These are phyloP conservation scores for Drosophila elegans DNA, from an alignment of 1,140 invertebrate species.

Conservation along the genomic window DNA sequence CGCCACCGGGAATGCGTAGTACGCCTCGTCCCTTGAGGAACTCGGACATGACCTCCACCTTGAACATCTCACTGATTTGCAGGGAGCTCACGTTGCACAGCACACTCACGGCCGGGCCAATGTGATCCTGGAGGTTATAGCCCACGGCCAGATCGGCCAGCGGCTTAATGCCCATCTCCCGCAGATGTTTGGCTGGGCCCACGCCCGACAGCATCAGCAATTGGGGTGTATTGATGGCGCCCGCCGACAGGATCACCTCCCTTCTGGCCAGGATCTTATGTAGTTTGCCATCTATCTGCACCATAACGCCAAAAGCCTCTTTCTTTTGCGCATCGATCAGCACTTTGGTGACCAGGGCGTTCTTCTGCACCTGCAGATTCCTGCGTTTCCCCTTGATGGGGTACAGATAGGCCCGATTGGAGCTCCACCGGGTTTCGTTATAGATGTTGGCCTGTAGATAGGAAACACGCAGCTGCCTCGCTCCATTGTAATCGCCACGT, in stretches of 20 bases:
- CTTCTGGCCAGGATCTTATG: conserved; percentile 87
- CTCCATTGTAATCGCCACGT: conserved; percentile 90
- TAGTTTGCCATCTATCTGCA: conserved; percentile 86
- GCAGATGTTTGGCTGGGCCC: conserved; percentile 90
- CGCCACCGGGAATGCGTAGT: conserved; percentile 90
- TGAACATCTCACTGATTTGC: conserved; percentile 43
- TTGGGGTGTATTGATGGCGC: conserved; percentile 91
- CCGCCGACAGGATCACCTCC: conserved; percentile 92
- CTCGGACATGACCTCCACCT: conserved; percentile 37
- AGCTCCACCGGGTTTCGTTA: conserved; percentile 90
- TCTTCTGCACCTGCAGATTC: conserved; percentile 89
- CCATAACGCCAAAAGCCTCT: conserved; percentile 88
- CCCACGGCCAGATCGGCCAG: conserved; percentile 91
- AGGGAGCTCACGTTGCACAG: conserved; percentile 86
- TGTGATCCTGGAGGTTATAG: conserved; percentile 92
- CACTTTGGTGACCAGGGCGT: conserved; percentile 89
- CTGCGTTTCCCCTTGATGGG: conserved; percentile 86
- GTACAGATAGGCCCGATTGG: conserved; percentile 90
- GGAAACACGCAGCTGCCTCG: conserved; percentile 87
- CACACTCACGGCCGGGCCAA: conserved; percentile 89
- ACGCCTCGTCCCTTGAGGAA: conserved; percentile 86
- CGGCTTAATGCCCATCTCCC: conserved; percentile 87
- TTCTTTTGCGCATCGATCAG: conserved; percentile 89
- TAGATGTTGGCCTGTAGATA: conserved; percentile 88
- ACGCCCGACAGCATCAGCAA: conserved; percentile 93